Percentiles rank a stretch among this genome's conserved stretches.
Conservation (phyloP, 2,113 vertebrate species). For the Hypomesus transpacificus region DNA sequence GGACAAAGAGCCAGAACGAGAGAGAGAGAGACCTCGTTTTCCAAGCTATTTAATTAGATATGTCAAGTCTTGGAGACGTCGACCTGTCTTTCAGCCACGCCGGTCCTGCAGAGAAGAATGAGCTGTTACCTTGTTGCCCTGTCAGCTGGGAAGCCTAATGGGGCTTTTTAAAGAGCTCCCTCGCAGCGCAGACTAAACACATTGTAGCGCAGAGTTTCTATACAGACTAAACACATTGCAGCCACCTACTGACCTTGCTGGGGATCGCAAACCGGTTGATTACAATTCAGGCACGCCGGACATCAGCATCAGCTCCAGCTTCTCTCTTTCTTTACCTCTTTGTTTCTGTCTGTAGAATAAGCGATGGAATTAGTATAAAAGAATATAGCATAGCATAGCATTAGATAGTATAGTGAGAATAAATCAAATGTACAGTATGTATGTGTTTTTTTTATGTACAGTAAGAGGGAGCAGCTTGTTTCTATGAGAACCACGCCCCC, state of each 20-base stretch:
- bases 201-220: slow-evolving; percentile 27
- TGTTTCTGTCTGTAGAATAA: not conserved
- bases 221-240: slow-evolving; percentile 17
- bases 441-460: not conserved
- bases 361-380: too few species aligned
- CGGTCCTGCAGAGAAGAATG: slow-evolving; percentile 18
- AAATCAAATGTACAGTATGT: not conserved
- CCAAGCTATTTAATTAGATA: slow-evolving; percentile 37
- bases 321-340: not conserved
- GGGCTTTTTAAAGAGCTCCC: slow-evolving; percentile 18
- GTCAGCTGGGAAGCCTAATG: slow-evolving; percentile 25
- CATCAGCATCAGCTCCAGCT: not conserved
- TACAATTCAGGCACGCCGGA: slow-evolving; percentile 5
- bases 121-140: slow-evolving; percentile 18
- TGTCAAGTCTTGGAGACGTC: slow-evolving; percentile 31
- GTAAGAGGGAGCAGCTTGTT: not conserved
- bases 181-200: slow-evolving; percentile 11
- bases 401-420: not conserved
- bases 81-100: slow-evolving; percentile 14
- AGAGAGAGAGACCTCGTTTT: slow-evolving; percentile 28
- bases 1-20: not conserved
- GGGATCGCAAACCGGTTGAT: slow-evolving; percentile 4
- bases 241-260: slow-evolving; percentile 15
- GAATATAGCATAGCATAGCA: too few species aligned
- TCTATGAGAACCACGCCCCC: slow-evolving; percentile 3